Base-by-base conservation (phyloP, 2,797 vertebrate species). In the Champsocephalus gunnari region DNA sequence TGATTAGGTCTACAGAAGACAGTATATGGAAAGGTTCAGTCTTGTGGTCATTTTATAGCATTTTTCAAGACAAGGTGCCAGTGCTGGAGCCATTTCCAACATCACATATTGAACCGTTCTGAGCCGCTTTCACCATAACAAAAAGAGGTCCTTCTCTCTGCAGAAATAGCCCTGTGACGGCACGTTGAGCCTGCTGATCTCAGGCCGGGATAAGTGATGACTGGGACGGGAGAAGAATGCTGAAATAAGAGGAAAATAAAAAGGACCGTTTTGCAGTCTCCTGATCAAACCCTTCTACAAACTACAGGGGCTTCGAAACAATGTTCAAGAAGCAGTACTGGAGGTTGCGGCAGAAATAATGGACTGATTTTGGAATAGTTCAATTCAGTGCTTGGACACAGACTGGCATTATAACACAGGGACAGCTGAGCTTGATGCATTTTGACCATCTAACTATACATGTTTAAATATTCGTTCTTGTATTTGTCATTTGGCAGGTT, bases 1-100 rank as follows among this genome's bases (percentile, higher is more conserved):
- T 86, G 65, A 85, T 86, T 76, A 75, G 55, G 69, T 84, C 78
- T 67, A 64, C 55, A 45, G 64, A 79, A 83, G 82, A 86, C 75
- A 64, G 63, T 11, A 61, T 12, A 45, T 62, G 66, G 48, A 84
- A 83, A 82, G 50, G 55, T 88, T 88, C 77, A 88, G 86, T 88
- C 89, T 83, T 5, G 45, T 61, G 16, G 57, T 68, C 66, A 71
- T 72, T 71, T 65, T 80, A 57, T 48, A 28, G 17, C 21, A 41
- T 70, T 71, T 57, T 71, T 75, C 65, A n/a, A 61, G 56, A 86
- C 66, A 65, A 83, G 83, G 81, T 80, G 79, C 82, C 83, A 69
- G 84, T 83, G 86, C 80, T 84, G 78, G 78, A 78, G 80, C 60
- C 48, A 17, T 60, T 81, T 51, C 54, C 47, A 12, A n/a, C 7